These are phyloP conservation scores for Limnephilus lunatus DNA, from an alignment of 2,888 invertebrate species.

Conservation along the genomic window DNA sequence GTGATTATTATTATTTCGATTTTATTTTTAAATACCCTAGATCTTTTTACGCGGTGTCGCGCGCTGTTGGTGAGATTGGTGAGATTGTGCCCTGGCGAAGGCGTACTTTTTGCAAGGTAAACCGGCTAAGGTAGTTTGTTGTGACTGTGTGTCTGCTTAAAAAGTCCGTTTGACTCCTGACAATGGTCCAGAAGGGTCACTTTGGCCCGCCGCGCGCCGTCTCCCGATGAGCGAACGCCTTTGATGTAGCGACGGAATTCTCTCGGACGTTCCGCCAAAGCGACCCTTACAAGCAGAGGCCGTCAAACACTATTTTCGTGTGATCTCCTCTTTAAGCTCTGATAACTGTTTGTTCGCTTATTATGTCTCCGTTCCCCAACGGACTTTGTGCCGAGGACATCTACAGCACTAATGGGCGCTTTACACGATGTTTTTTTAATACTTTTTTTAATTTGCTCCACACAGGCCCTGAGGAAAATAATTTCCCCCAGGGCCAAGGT, in stretches of 20 bases:
- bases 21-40: background rate
- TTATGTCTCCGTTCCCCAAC: background rate
- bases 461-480: no score
- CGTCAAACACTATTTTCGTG: background rate
- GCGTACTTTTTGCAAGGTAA: constrained; percentile 16
- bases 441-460: no score
- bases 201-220: background rate
- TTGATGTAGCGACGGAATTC: constrained; percentile 13
- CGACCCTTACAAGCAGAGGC: background rate
- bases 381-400: background rate
- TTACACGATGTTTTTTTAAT: no score
- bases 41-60: background rate
- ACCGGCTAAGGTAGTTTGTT: constrained; percentile 21
- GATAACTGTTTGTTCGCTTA: background rate
- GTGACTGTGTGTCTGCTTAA: constrained; percentile 22
- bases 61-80: background rate
- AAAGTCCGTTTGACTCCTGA: constrained; percentile 37
- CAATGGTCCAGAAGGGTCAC: constrained; percentile 40
- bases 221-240: background rate
- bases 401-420: background rate
- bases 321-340: background rate
- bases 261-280: background rate
- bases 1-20: background rate
- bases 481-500: no score
- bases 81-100: background rate